These are phyloP conservation scores for Agrochola macilenta DNA, from an alignment of 2,888 invertebrate species.

Conservation along the genomic window DNA sequence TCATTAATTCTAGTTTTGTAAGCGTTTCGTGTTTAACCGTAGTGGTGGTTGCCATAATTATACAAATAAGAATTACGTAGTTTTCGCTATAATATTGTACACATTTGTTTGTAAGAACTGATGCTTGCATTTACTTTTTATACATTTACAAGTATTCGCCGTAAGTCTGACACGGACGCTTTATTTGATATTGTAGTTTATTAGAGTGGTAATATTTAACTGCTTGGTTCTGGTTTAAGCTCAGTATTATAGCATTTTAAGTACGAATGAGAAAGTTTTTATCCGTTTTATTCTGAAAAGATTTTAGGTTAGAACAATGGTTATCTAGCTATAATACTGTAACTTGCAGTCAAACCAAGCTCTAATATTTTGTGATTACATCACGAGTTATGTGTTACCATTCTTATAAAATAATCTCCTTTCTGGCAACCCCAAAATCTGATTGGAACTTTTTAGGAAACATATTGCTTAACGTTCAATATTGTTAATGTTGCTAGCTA, in stretches of 20 bases:
- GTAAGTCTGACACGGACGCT: constrained; percentile 76
- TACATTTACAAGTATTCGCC: constrained; percentile 76
- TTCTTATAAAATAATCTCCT: constrained; percentile 54
- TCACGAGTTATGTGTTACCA: constrained; percentile 43
- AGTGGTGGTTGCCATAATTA: constrained; percentile 84
- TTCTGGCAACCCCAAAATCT: constrained; percentile 80
- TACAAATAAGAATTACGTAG: constrained; percentile 66
- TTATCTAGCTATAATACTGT: background rate
- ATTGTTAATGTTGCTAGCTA: constrained; percentile 88
- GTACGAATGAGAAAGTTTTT: background rate
- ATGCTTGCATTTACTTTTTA: constrained; percentile 86
- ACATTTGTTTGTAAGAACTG: constrained; percentile 76
- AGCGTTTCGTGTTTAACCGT: constrained; percentile 78
- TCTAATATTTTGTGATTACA: constrained; percentile 27
- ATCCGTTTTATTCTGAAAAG: background rate
- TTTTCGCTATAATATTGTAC: constrained; percentile 63
- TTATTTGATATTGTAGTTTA: constrained; percentile 68
- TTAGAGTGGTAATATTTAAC: constrained; percentile 51
- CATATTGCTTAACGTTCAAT: constrained; percentile 87
- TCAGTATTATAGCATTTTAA: constrained; percentile 6
- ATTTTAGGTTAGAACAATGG: constrained; percentile 1
- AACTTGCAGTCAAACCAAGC: background rate
- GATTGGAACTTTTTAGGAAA: constrained; percentile 78
- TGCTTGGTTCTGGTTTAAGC: constrained; percentile 11
- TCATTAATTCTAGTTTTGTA: constrained; percentile 81